These are phyloP conservation scores for Chironomus tentans DNA, from an alignment of 2,888 invertebrate species.

Conservation along the genomic window DNA sequence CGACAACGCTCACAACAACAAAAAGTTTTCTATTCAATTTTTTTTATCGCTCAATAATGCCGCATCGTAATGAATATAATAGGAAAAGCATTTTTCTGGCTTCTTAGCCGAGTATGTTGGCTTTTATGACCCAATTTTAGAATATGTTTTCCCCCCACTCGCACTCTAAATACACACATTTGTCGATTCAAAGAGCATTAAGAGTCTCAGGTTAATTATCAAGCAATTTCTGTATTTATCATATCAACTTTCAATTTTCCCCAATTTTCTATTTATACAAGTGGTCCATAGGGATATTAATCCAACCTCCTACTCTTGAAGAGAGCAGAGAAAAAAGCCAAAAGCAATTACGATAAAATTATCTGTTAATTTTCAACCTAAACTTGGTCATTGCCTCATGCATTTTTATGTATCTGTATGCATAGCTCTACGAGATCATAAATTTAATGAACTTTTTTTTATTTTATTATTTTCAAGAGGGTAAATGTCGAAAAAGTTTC, in stretches of 20 bases:
- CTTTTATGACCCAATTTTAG: too few relatives aligned
- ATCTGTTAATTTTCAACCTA: conserved; percentile 15
- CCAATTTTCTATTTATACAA: not conserved
- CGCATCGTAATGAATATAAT: too few relatives aligned
- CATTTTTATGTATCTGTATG: not conserved
- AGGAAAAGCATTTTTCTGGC: too few relatives aligned
- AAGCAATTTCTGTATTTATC: not conserved
- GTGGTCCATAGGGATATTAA: not conserved
- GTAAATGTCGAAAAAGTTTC: not conserved
- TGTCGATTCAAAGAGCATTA: not conserved
- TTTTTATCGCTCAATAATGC: too few relatives aligned
- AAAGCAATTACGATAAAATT: conserved; percentile 24
- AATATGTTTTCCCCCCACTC: too few relatives aligned
- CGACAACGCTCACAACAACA: too few relatives aligned
- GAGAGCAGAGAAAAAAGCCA: not conserved
- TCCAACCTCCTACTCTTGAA: not conserved
- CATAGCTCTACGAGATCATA: not conserved
- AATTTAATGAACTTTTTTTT: not conserved
- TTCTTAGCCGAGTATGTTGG: too few relatives aligned
- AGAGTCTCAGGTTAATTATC: not conserved
- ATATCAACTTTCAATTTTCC: not conserved
- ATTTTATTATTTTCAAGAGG: not conserved
- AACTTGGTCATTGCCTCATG: not conserved
- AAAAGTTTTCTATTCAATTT: too few relatives aligned
- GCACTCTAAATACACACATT: too few relatives aligned